These are phyloP conservation scores for Collichthys lucidus DNA, from an alignment of 2,113 vertebrate genomes.

Conservation along the genomic window DNA sequence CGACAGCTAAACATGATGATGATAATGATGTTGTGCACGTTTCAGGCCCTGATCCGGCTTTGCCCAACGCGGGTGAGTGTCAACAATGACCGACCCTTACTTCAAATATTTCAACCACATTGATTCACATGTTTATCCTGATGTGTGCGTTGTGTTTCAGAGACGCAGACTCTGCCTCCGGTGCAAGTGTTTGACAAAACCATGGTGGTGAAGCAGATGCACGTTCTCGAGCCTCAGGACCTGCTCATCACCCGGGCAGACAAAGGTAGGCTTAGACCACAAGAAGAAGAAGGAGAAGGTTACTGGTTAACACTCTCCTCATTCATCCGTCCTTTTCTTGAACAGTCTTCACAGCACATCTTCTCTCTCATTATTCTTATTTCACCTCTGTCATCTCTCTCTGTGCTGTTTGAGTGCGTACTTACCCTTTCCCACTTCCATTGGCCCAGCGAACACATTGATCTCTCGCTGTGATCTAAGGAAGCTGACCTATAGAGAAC, in stretches of 20 bases:
- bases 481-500: conserved; percentile 60
- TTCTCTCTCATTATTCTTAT: conserved; percentile 36
- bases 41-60: conserved; percentile 73
- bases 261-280: conserved; percentile 87
- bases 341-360: conserved; percentile 24
- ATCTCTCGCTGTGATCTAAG: conserved; percentile 58
- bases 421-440: conserved; percentile 41
- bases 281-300: too few species aligned
- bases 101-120: not conserved
- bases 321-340: not conserved
- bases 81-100: not conserved
- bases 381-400: conserved; percentile 42
- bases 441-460: conserved; percentile 52
- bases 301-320: not conserved
- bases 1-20: conserved; percentile 27
- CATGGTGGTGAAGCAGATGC: conserved; percentile 94
- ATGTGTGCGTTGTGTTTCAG: conserved; percentile 79
- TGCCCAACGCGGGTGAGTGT: conserved; percentile 74
- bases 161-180: conserved; percentile 82
- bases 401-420: conserved; percentile 19
- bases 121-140: not conserved
- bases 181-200: conserved; percentile 95
- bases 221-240: conserved; percentile 94
- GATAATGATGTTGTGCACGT: conserved; percentile 47
- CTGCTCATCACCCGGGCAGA: conserved; percentile 92